Base-by-base conservation (phyloP, 2,797 vertebrate species). In the Sebastes flavidus region DNA sequence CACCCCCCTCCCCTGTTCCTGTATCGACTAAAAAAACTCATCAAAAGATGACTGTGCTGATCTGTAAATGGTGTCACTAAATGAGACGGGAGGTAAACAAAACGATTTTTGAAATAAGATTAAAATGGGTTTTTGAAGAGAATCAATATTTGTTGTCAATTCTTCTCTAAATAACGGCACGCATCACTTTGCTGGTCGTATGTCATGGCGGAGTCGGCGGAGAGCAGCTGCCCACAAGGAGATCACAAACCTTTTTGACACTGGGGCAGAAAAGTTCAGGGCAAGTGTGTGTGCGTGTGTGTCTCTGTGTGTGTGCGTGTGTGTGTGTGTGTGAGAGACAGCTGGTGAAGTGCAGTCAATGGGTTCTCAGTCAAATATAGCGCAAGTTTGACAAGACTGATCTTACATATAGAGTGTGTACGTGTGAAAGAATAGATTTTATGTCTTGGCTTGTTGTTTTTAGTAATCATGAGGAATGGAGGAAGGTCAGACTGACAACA, bases 191-290 rank as follows among this genome's bases (percentile, higher is more conserved):
- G 27, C 66, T 49, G 63, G 27, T 82, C 7, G 5, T 77, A 8
- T 73, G 65, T 88, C 82, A 75, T 20, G 55, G 36, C 0, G 0
- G 72, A 77, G 75, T 87, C 87, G 73, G 68, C 72, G 65, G 72
- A 84, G 60, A 81, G 74, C 84, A 87, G 79, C 75, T 88, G 84
- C 65, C 71, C 18, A n/a, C 42, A n/a, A 65, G 16, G 34, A 77
- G 81, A 69, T 54, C 70, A 54, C 61, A 60, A 72, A 83, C 77
- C 85, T 84, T 75, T 82, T 42, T 65, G 46, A 75, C 80, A 73
- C 65, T n/a, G 18, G 24, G 67, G 60, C 20, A 49, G 24, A 36
- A 79, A 65, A 42, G 66, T 78, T 77, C 27, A 67, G 46, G 52
- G 27, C 20, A 10, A 12, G 25, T 27, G 49, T 72, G 36, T 10